Base-by-base conservation (phyloP, 2,888 invertebrate genomes). In the Listrodromus nycthemerus region DNA sequence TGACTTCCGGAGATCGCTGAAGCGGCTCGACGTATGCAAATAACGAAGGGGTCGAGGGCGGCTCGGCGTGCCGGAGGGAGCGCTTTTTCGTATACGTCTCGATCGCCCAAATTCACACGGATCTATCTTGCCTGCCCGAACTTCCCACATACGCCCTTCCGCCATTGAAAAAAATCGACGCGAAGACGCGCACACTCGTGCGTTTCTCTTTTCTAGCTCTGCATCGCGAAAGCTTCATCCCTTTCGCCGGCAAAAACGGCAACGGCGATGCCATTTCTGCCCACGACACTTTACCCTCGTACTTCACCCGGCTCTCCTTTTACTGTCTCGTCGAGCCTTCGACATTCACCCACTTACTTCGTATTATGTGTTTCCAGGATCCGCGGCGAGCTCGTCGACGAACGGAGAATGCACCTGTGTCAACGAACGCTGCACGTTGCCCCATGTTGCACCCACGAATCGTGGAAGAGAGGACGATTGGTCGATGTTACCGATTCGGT, bases 1-100 rank as follows among this genome's bases (percentile, higher is more conserved):
- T 86, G 88, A 84, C 85, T 48, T 86, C 83, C 85, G 87, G 86
- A 89, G 89, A 89, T 89, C 88, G 86, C 86, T 86, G 86, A 90
- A 90, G 88, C 88, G 89, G 90, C 89, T 89, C 90, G 89, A 88
- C 89, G 87, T 89, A 91, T 90, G 91, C 90, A 91, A 91, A 91
- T 91, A 55, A 88, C 87, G 87, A 87, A 89, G 88, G 90, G 86
- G 83, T 84, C 86, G 86, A n/a, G n/a, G n/a, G 85, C 81, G 87
- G 89, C 87, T 88, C 87, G 88, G 87, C 87, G 86, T 79, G 86
- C 88, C 82, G 84, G 86, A 89, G 88, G 88, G 89, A 87, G 82
- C 86, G 85, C 67, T 71, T 21, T 19, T 67, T 45, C 45, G 45
- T 66, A 48, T 79, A 55, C 65, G 16, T 13, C 13, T 41, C 41